These are phyloP conservation scores for Cliona cf. orientalis DNA, from an alignment of 37 sponge, comb jelly and placozoan genomes.

Conservation along the genomic window DNA sequence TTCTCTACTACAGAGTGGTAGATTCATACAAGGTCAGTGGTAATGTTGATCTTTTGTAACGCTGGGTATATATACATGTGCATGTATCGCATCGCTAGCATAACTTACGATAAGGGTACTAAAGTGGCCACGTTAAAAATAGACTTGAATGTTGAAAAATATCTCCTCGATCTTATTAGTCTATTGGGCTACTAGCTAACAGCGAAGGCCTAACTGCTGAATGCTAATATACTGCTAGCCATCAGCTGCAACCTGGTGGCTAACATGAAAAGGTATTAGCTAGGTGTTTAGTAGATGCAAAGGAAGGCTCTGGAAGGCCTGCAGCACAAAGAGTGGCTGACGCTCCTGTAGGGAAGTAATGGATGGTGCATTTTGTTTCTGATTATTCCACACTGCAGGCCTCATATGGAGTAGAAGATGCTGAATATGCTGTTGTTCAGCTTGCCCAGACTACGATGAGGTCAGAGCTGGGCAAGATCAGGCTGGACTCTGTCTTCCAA, in stretches of 20 bases:
- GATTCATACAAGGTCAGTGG: conserved; percentile 83
- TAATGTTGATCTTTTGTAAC: neutral
- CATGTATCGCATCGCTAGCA: neutral
- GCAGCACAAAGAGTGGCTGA: too few species aligned
- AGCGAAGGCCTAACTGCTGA: too few species aligned
- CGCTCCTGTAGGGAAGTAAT: too few species aligned
- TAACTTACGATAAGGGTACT: neutral
- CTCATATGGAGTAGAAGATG: conserved; percentile 98
- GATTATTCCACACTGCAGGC: conserved; percentile 52
- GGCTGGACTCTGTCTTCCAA: conserved; percentile 94
- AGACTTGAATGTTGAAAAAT: too few species aligned
- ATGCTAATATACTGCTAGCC: too few species aligned
- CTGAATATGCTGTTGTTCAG: conserved; percentile 94
- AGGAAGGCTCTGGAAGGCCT: neutral
- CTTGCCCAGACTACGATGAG: conserved; percentile 99
- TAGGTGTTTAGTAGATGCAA: too few species aligned
- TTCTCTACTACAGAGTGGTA: conserved; percentile 86
- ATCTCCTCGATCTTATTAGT: too few species aligned
- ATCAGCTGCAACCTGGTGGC: too few species aligned
- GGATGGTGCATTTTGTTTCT: neutral
- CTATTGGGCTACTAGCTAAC: too few species aligned
- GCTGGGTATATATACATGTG: neutral
- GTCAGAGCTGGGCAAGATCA: conserved; percentile 96
- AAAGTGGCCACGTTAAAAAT: neutral
- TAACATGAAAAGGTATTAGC: too few species aligned